Base-by-base conservation (phyloP, 2,113 vertebrate species). In the Zootoca vivipara region DNA sequence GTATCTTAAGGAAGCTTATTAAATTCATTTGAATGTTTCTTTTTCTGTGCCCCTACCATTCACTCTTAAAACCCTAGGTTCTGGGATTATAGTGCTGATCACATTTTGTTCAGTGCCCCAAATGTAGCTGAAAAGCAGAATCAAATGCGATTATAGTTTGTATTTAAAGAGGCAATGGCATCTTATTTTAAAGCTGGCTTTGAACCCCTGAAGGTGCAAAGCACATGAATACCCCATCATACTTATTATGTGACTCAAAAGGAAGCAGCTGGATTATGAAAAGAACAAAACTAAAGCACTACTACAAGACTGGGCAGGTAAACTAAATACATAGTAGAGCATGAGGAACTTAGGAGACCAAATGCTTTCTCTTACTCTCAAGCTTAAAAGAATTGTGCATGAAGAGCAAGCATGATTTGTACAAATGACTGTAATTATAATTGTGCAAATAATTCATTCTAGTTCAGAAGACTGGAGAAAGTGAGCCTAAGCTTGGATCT, bases 41-140 rank as follows among this genome's bases (percentile, higher is more conserved):
- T n/a, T 33, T 89, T 80, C 86, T 91, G 79, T 3, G 69, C 84
- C 12, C 86, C 78, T 8, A 0, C 1, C 40, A 22, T 16, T 86
- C 82, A 90, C 42, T 38, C 24, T 79, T 79, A 70, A 56, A 70
- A 90, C 85, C 87, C 91, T 83, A 86, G 91, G 89, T 92, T 80
- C 92, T 89, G 91, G 89, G 91, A 92, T 92, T 93, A 94, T 89
- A 30, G 26, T 1, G 65, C 7, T 89, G 88, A 91, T 89, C 79
- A 64, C 52, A 88, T 70, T 2, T 78, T 42, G 52, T 80, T 90
- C 90, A 86, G 28, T 75, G 33, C 82, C 58, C 67, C 84, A 94
- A 89, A 91, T 30, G 77, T 8, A 94, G 82, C 52, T 24, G 15
- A 67, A 93, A 90, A 3, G 30, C 84, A 88, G 0, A 65, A 80